Base-by-base conservation (phyloP, 2,797 vertebrate species). In the Ptychadena robeensis region DNA sequence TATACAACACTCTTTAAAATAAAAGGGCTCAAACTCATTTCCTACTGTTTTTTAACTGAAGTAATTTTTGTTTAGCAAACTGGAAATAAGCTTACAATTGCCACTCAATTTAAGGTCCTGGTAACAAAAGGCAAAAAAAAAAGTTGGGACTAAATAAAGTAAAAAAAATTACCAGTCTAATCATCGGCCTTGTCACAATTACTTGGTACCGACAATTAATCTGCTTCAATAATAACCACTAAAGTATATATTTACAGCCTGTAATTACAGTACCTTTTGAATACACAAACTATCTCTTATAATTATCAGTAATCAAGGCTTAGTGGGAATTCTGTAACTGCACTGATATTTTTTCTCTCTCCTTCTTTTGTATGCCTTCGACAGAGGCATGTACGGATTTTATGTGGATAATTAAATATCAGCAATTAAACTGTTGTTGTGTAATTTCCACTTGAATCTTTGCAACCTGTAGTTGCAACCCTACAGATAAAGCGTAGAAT, bases 261-360 rank as follows among this genome's bases (percentile, higher is more conserved):
- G 37, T 78, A 83, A 83, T 78, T 83, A 79, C 14, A 12, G 38
- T 57, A 83, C 73, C 35, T 72, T 81, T 30, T 82, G 74, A 71
- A 63, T 72, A 72, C 9, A 72, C 68, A 78, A 72, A 83, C 64
- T 77, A 65, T 83, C 67, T 71, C 71, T 64, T 70, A 78, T 35
- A 78, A 73, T 72, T 83, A 78, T 61, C 68, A 37, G 66, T 69
- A 64, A 78, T 82, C 67, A 71, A 71, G 38, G 67, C 57, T 65
- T 27, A 28, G 32, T 78, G 66, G 64, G 67, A 83, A 78, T 48
- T 32, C 14, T 18, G 40, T 79, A 78, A 83, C 77, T 83, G 30
- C 67, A 53, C 57, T n/a, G 40, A 53, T 76, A 10, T 25, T 44
- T 30, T 69, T 59, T 69, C 53, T 76, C 22, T 65, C 3, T n/a